These are phyloP conservation scores for Drosophila cognata DNA, from an alignment of 2,888 invertebrate species.

Conservation along the genomic window DNA sequence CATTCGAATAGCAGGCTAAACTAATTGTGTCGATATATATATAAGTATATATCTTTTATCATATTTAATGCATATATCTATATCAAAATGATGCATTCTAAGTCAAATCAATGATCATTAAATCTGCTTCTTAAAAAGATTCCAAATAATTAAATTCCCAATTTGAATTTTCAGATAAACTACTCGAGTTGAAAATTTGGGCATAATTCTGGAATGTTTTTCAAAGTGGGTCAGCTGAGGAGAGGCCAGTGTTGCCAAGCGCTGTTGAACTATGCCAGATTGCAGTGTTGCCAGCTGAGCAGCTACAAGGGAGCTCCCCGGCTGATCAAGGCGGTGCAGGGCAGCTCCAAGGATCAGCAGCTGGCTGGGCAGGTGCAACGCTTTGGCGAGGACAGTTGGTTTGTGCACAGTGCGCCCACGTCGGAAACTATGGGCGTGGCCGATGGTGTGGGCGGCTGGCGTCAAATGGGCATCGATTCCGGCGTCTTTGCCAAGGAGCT, in stretches of 20 bases:
- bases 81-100: background rate
- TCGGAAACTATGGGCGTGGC: conserved; percentile 90
- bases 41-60: background rate
- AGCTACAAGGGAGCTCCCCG: conserved; percentile 26
- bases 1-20: background rate
- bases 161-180: background rate
- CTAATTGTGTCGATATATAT: background rate
- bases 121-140: background rate
- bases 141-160: background rate
- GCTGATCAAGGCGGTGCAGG: conserved; percentile 63
- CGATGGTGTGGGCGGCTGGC: conserved; percentile 99
- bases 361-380: conserved; percentile 12
- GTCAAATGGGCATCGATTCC: conserved; percentile 97
- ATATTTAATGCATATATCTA: background rate
- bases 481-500: conserved; percentile 96
- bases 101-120: background rate
- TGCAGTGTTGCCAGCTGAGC: conserved; percentile 12
- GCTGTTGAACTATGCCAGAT: background rate
- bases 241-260: background rate
- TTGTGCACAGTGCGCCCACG: conserved; percentile 48
- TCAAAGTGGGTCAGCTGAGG: background rate
- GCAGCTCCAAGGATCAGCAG: conserved; percentile 36
- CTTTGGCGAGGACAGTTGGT: conserved; percentile 71
- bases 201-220: conserved; percentile 25
- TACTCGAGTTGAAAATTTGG: background rate